These are phyloP conservation scores for Ornithoptera priamus DNA, from an alignment of 2,888 invertebrate genomes.

Conservation along the genomic window DNA sequence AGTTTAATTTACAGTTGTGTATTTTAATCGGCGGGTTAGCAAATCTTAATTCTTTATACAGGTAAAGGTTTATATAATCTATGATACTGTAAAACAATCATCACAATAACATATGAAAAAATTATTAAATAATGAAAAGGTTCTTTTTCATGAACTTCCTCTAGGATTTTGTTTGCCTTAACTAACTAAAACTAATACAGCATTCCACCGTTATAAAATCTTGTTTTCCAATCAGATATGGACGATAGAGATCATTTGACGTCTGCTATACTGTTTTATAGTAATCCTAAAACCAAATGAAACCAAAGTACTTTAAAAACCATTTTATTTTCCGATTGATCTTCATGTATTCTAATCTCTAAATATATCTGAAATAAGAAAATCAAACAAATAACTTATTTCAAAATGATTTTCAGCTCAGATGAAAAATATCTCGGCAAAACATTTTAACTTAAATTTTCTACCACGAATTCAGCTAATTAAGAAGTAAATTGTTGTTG, in stretches of 20 bases:
- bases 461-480: neutral
- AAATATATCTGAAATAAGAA: neutral
- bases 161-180: too few relatives aligned
- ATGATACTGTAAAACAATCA: neutral
- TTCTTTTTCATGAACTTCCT: too few relatives aligned
- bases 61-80: neutral
- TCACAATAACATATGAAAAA: neutral
- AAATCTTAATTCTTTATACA: conserved; percentile 30
- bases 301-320: too few relatives aligned
- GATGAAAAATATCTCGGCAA: too few relatives aligned
- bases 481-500: neutral
- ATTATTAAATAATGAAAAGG: neutral
- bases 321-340: too few relatives aligned
- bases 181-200: too few relatives aligned
- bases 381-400: too few relatives aligned
- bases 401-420: neutral
- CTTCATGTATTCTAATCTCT: neutral
- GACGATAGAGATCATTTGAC: neutral
- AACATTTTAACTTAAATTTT: neutral
- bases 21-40: conserved; percentile 48
- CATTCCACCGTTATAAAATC: neutral
- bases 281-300: too few relatives aligned
- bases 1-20: conserved; percentile 55
- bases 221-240: neutral
- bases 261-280: too few relatives aligned